Conservation (phyloP, 1,140 invertebrate species). For the Dolichoris vasculosae region DNA sequence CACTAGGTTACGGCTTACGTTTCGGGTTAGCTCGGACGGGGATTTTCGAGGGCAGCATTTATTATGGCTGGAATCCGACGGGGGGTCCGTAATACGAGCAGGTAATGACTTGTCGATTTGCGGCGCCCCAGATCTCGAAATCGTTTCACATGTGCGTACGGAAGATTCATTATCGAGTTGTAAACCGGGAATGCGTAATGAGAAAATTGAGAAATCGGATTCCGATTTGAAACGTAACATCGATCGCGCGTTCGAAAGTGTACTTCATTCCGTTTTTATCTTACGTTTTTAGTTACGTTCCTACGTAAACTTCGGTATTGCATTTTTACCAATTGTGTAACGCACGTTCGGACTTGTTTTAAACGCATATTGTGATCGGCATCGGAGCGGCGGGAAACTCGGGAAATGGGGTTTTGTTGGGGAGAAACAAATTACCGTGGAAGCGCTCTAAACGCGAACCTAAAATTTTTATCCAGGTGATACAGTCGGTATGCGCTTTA, state of each 20-base stretch:
- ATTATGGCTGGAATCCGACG: background rate
- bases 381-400: no score
- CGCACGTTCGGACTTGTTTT: no score
- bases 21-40: background rate
- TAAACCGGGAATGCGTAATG: background rate
- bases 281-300: background rate
- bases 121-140: background rate
- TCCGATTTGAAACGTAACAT: background rate
- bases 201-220: background rate
- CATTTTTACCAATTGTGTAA: no score
- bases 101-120: slow-evolving; percentile 29
- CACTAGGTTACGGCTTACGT: background rate
- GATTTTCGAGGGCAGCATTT: background rate
- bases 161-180: background rate
- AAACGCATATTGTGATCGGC: no score
- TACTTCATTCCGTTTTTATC: background rate
- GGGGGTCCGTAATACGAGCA: background rate
- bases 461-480: no score
- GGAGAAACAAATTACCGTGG: no score
- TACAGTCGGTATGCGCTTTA: no score
- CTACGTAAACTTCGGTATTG: background rate
- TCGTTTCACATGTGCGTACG: background rate
- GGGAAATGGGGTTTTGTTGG: no score
- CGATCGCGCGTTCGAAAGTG: background rate
- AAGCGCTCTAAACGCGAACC: no score